Base-by-base conservation (phyloP, 2,797 vertebrate genomes). In the Furcifer pardalis region DNA sequence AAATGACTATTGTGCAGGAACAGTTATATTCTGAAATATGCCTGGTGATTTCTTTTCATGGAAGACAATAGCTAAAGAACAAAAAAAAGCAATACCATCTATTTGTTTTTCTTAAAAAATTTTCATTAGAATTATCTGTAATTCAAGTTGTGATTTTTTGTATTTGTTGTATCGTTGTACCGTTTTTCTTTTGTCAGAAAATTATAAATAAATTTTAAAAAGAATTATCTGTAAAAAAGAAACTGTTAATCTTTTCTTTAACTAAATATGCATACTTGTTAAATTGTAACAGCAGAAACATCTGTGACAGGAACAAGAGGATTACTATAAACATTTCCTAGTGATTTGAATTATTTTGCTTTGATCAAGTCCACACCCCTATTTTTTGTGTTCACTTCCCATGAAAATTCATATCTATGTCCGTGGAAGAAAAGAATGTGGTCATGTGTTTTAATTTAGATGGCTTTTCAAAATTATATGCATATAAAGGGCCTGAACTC, bases 251-350 rank as follows among this genome's bases (percentile, higher is more conserved):
- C 90, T 88, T 86, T 93, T 93, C 90, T 91, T 89, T 82, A 81
- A 78, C 86, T 86, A 95, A 95, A 94, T 87, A 10, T 90, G 85
- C 84, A 78, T 88, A 91, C 90, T 93, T 69, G 90, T 84, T 95
- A 92, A 95, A 94, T 94, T 89, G 52, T 85, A 90, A 83, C 89
- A 94, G 89, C 91, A 89, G 88, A 92, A 92, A 92, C 82, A 90
- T 92, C 83, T 92, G 83, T 89, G 85, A 80, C 59, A 90, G 46
- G 82, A 66, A 76, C 37, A 75, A 56, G 71, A 88, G 60, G 84
- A 89, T 60, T 89, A 77, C 49, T 65, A 17, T 83, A 87, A 91
- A 86, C 49, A 27, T 87, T 90, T 91, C 46, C 65, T 65, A 63
- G 66, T 46, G 37, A 69, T 84, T 81, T 69, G 65, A 87, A 81